These are phyloP conservation scores for Suncus etruscus DNA, from an alignment of 2,113 vertebrate species.

Conservation along the genomic window DNA sequence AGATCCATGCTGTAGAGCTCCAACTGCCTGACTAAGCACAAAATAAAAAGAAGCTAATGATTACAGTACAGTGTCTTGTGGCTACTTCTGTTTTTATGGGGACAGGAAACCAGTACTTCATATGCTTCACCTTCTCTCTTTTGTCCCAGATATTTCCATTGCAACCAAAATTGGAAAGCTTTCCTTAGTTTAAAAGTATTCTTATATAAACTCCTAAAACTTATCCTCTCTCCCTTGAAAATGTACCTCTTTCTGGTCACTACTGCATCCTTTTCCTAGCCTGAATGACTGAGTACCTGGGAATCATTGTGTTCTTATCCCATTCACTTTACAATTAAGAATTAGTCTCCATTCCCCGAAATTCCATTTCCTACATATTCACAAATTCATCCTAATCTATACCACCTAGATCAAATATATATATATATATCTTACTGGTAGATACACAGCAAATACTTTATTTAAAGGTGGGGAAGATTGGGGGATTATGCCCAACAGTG, in stretches of 20 bases:
- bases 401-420: not conserved
- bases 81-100: not conserved
- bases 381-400: not conserved
- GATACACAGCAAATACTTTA: too few relatives aligned
- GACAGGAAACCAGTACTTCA: too few relatives aligned
- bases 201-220: not conserved
- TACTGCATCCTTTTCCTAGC: not conserved
- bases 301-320: not conserved
- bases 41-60: not conserved
- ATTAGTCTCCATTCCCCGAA: not conserved
- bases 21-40: not conserved
- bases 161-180: not conserved
- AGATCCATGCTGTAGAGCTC: not conserved
- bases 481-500: too few relatives aligned
- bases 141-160: not conserved
- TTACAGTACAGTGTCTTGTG: not conserved
- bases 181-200: not conserved
- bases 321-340: not conserved
- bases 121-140: not conserved
- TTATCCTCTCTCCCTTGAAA: not conserved
- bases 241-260: not conserved
- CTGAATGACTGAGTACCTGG: not conserved
- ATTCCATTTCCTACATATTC: not conserved
- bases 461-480: too few relatives aligned
- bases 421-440: accelerated